Evolutionary conservation across 2,113 vertebrate species (phyloP), one percentile per base, ranked within the genome.

Genomic region (Gobius niger): DNA sequence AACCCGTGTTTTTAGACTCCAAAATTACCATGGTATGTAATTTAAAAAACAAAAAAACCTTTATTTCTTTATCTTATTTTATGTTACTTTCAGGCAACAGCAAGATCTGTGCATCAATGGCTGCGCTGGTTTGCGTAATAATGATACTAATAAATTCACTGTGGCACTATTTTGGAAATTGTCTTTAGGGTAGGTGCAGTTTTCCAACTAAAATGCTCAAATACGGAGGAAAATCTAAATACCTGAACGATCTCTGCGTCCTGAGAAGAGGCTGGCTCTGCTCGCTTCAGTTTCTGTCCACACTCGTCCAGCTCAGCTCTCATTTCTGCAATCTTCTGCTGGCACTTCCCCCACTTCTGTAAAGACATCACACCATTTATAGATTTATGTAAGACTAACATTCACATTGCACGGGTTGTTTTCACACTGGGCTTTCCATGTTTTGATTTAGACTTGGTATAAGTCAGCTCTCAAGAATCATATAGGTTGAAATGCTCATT

Each of bases 201-300:
- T 34, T 3, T 34, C 24, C 24, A 4, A 34, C 24, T 34, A 34
- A 34, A 34, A 34, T 2, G 24, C 3, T 34, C 24, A 34, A 34
- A 34, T 34, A 34, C 24, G 3, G 24, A 34, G 24, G 24, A 4
- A 4, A 34, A 34, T 34, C 24, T 4, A 51, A 50, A 67, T 92
- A 98, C 96, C 96, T 95, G 93, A 9, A 85, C 49, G 14, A 90
- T 70, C 59, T 92, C 93, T 0, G 88, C 78, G 19, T 86, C 79
- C 12, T 56, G 34, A 12, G 24, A 4, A 40, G 14, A 8, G 54
- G 54, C 54, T 40, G 92, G 92, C 47, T 92, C 91, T 44, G 84
- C 84, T 82, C 84, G 81, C 73, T 80, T 87, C 44, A 93, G 67
- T 65, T 78, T 87, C 51, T 67, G 76, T 47, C 92, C 93, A 67